Evolutionary conservation across 2,888 invertebrate species (phyloP), one percentile per base, ranked within the genome.

Genomic region (Drosophila colorata): DNA sequence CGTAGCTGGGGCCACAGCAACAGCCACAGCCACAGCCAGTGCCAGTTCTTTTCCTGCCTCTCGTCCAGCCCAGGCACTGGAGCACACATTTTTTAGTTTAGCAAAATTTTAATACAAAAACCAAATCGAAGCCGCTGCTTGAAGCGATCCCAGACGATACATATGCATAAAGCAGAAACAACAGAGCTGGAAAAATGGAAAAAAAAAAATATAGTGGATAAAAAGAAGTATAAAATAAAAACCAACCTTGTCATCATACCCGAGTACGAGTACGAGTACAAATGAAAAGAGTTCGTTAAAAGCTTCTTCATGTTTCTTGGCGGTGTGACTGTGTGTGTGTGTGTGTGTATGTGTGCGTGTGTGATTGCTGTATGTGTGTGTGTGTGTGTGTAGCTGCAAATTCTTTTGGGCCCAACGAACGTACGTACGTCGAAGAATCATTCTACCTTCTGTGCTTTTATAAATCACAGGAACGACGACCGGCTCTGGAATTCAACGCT

Each of bases 201-300:
- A 56, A 40, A 55, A 57, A 35, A 56, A 38, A 60, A 55, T 41
- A 55, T 41, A 48, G 73, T 33, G 33, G 33, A 33, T 28, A 28
- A 33, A 33, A 33, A 1, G 33, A 53, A 57, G 38, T 59, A 51
- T 47, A 16, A 46, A 66, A 52, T 61, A 74, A 84, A 64, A 82
- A 63, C 23, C 58, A 72, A 77, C 72, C 87, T 82, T 87, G 87
- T 83, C 87, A 87, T 83, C 85, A 74, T 79, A 77, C 67, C 65
- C 73, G 72, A 75, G 80, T 77, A 68, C 77, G 78, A 74, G 74
- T 76, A 57, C 72, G 84, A 82, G 81, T 84, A 82, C 87, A 83
- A 83, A 83, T 83, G 83, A 83, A 86, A 86, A 88, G 87, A 88
- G 88, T 88, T 88, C 86, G 86, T 88, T 86, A 86, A 86, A 86